Evolutionary conservation across 2,888 invertebrate genomes (phyloP).

Genomic region (Bombyx huttoni): DNA sequence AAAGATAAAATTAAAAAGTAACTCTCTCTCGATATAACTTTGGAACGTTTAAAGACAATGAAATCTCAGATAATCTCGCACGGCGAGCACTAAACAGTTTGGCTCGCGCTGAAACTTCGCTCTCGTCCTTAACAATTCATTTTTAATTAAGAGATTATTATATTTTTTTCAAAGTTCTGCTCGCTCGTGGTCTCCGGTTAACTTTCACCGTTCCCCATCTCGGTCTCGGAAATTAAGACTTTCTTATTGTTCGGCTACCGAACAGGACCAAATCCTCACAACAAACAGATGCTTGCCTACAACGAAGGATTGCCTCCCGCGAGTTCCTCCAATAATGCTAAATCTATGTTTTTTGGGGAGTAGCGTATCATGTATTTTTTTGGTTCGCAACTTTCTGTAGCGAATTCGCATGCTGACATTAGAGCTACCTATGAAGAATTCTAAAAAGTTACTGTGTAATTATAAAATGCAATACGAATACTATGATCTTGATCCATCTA

Average conservation of each 20-base stretch:
- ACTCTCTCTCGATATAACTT: not conserved
- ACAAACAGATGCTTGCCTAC: slow-evolving; percentile 27
- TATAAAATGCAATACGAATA: no score
- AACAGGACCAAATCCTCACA: slow-evolving; percentile 22
- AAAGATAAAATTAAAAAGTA: not conserved
- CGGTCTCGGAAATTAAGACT: slow-evolving; percentile 34
- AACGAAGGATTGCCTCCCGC: slow-evolving; percentile 2
- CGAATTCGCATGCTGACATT: not conserved
- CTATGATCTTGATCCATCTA: no score
- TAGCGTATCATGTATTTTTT: not conserved
- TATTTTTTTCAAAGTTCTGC: slow-evolving; percentile 40
- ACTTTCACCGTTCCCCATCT: slow-evolving; percentile 29
- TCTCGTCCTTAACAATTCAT: slow-evolving; percentile 18
- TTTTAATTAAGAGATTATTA: slow-evolving; percentile 42
- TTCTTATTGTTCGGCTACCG: slow-evolving; percentile 43
- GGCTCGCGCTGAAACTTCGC: slow-evolving; percentile 5
- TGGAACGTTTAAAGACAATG: not conserved
- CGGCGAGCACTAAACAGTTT: not conserved
- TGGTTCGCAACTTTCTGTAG: not conserved
- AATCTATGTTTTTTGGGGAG: not conserved
- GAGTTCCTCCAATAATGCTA: slow-evolving; percentile 5
- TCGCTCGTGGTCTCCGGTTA: slow-evolving; percentile 32
- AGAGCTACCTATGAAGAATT: not conserved
- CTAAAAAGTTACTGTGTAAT: no score
- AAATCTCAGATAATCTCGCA: not conserved